Evolutionary conservation across 2,888 invertebrate species (phyloP).

Genomic region (Hipparchia sbordonii): DNA sequence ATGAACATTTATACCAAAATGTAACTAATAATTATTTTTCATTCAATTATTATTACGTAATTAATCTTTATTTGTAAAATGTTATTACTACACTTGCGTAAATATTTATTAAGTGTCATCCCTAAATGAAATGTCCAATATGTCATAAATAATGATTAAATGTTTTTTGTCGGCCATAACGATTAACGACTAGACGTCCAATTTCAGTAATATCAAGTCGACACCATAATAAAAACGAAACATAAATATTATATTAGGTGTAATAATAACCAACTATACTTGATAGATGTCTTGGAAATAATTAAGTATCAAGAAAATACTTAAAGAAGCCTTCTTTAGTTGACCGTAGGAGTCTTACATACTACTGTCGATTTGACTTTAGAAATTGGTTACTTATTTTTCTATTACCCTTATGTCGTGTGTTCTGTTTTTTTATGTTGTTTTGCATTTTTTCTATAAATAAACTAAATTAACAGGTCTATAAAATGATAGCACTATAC

Average conservation of each 20-base stretch:
- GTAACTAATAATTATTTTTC: not conserved
- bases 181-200: constrained; percentile 47
- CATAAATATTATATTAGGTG: constrained; percentile 46
- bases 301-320: constrained; percentile 40
- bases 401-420: too few species aligned
- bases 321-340: not conserved
- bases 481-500: too few species aligned
- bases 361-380: not conserved
- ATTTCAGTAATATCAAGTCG: constrained; percentile 50
- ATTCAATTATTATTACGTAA: constrained; percentile 6
- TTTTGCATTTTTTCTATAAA: too few species aligned
- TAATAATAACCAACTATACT: constrained; percentile 44
- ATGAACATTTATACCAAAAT: not conserved
- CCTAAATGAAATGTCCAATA: constrained; percentile 45
- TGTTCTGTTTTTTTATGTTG: too few species aligned
- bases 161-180: constrained; percentile 49
- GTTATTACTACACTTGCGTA: constrained; percentile 10
- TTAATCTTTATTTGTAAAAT: constrained; percentile 22
- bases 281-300: constrained; percentile 51
- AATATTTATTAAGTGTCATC: constrained; percentile 34
- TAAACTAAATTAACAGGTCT: too few species aligned
- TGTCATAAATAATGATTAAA: constrained; percentile 53
- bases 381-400: not conserved
- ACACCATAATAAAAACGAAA: constrained; percentile 51
- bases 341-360: not conserved